Percentiles rank a stretch among this genome's conserved stretches.
Evolutionary conservation across 2,888 invertebrate genomes (phyloP).

Genomic region (Caenorhabditis japonica): DNA sequence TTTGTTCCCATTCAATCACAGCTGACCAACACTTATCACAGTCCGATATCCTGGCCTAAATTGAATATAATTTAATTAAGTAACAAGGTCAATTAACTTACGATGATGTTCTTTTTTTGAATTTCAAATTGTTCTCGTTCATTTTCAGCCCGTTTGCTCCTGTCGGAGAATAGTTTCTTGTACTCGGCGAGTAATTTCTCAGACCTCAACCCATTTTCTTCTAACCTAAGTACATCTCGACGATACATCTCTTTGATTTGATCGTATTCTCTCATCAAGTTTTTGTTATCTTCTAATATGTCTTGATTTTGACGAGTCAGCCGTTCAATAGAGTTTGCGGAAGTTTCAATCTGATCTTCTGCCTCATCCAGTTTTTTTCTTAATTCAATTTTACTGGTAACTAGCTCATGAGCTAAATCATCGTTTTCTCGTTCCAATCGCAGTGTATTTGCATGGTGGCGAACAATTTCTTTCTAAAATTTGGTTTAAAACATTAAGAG

Average conservation of each 20-base stretch:
- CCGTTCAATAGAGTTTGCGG: slow-evolving; percentile 63
- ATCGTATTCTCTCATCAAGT: slow-evolving; percentile 82
- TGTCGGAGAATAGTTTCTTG: slow-evolving; percentile 69
- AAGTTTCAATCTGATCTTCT: slow-evolving; percentile 62
- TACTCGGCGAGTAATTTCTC: slow-evolving; percentile 68
- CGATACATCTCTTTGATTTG: slow-evolving; percentile 84
- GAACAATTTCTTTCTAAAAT: slow-evolving; percentile 67
- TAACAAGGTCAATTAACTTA: slow-evolving; percentile 55
- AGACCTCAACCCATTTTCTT: slow-evolving; percentile 77
- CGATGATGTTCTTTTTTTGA: slow-evolving; percentile 69
- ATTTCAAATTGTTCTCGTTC: slow-evolving; percentile 64
- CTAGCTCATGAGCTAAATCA: slow-evolving; percentile 81
- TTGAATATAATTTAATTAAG: not conserved
- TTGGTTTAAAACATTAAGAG: slow-evolving; percentile 21
- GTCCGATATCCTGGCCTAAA: slow-evolving; percentile 57
- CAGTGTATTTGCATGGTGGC: slow-evolving; percentile 79
- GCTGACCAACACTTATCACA: slow-evolving; percentile 63
- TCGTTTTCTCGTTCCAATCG: slow-evolving; percentile 82
- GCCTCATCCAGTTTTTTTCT: slow-evolving; percentile 79
- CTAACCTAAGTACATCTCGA: slow-evolving; percentile 82
- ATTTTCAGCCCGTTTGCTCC: slow-evolving; percentile 63
- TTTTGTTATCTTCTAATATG: slow-evolving; percentile 83
- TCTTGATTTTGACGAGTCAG: slow-evolving; percentile 81
- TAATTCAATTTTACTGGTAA: slow-evolving; percentile 81
- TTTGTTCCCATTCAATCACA: slow-evolving; percentile 64